Evolutionary conservation across 2,888 invertebrate species (phyloP).

Genomic region (Acleris emargana): DNA sequence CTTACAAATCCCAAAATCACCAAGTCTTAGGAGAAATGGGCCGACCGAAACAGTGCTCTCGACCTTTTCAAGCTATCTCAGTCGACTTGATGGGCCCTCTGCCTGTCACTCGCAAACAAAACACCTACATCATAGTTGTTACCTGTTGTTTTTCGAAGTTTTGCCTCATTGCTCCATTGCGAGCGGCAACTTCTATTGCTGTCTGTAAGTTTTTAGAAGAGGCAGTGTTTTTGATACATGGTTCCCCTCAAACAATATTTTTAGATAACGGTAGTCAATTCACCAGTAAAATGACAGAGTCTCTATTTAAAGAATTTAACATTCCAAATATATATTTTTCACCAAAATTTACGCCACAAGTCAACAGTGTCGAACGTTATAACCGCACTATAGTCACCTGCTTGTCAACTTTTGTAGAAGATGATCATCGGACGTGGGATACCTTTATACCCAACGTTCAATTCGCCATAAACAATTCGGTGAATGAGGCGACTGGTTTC

Average conservation of each 20-base stretch:
- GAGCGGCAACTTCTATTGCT: neutral
- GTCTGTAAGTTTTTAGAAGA: neutral
- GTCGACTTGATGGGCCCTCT: neutral
- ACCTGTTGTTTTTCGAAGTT: neutral
- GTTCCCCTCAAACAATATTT: neutral
- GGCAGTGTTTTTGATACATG: neutral
- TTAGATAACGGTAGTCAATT: neutral
- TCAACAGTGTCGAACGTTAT: slow-evolving; percentile 34
- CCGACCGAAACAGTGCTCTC: neutral
- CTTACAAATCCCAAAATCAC: neutral
- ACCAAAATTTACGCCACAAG: slow-evolving; percentile 13
- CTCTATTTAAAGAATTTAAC: neutral
- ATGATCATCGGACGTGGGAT: slow-evolving; percentile 3
- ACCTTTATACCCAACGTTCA: too few species aligned
- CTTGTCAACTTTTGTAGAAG: slow-evolving; percentile 3
- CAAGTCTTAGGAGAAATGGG: neutral
- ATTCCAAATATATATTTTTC: slow-evolving; percentile 21
- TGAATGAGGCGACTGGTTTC: too few species aligned
- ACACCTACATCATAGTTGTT: neutral
- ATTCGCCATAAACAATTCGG: too few species aligned
- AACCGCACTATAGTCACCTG: slow-evolving; percentile 41
- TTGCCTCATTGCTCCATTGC: neutral
- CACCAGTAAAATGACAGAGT: neutral
- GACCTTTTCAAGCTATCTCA: neutral
- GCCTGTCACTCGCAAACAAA: neutral